Conservation (phyloP, 1,140 invertebrate species). For the Bombus breviceps region DNA sequence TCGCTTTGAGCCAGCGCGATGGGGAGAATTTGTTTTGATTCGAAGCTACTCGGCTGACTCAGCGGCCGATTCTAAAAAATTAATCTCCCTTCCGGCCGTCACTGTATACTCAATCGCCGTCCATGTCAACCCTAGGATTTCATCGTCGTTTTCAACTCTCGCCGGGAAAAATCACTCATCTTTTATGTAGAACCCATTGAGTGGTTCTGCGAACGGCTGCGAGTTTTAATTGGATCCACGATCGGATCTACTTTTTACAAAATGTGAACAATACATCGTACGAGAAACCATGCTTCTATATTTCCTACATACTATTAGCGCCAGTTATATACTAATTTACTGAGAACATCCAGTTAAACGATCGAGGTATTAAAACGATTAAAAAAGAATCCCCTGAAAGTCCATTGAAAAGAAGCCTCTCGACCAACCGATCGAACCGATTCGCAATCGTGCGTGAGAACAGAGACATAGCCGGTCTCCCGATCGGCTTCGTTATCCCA, state of each 20-base stretch:
- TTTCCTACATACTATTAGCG: neutral
- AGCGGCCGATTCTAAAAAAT: conserved; percentile 50
- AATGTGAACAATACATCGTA: neutral
- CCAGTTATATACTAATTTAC: neutral
- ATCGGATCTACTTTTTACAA: neutral
- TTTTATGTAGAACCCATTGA: neutral
- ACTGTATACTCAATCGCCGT: neutral
- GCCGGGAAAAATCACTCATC: neutral
- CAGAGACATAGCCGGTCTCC: conserved; percentile 26
- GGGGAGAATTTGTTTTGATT: conserved; percentile 51
- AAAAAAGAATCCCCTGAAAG: neutral
- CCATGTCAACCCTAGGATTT: neutral
- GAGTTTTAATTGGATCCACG: neutral
- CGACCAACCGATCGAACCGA: neutral
- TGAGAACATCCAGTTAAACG: neutral
- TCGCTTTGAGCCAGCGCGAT: conserved; percentile 14
- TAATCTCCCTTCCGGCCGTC: conserved; percentile 23
- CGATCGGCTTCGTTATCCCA: conserved; percentile 43
- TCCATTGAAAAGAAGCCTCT: neutral
- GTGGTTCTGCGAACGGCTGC: neutral
- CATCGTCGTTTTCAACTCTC: neutral
- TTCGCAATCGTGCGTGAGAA: conserved; percentile 27
- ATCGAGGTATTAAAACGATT: neutral
- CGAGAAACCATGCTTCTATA: no score
- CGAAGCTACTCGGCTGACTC: conserved; percentile 49